phyloP scores from a whole-genome alignment of 2,797 vertebrate species.

The Menidia menidia region DNA sequence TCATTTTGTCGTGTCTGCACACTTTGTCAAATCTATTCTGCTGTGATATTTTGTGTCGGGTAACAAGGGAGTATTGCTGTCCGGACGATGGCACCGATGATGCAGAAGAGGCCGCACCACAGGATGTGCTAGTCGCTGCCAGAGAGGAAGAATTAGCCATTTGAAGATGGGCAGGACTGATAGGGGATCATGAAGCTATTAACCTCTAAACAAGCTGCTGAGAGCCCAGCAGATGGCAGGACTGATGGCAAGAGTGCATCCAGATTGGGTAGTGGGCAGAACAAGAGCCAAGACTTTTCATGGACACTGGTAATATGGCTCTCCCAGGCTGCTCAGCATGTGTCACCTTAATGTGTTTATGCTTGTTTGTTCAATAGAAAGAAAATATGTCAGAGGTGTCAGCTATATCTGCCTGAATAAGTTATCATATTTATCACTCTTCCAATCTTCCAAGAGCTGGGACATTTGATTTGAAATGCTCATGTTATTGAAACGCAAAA shows the following conservation, averaged over 20 bases:
- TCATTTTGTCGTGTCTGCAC: conserved; percentile 63
- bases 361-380: conserved; percentile 29
- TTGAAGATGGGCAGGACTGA: conserved; percentile 79
- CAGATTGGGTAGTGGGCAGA: conserved; percentile 69
- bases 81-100: conserved; percentile 61
- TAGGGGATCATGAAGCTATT: conserved; percentile 81
- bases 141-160: conserved; percentile 78
- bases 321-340: conserved; percentile 44
- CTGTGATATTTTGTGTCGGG: conserved; percentile 68
- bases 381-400: conserved; percentile 20
- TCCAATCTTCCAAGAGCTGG: neutral
- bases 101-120: conserved; percentile 53
- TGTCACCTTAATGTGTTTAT: conserved; percentile 46
- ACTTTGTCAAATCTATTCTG: conserved; percentile 62
- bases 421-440: conserved; percentile 5
- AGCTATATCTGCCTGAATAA: conserved; percentile 18
- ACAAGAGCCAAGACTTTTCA: conserved; percentile 53
- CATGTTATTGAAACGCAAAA: neutral
- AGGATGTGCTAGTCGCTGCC: conserved; percentile 68
- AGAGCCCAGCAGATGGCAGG: conserved; percentile 77
- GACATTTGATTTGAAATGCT: neutral
- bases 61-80: conserved; percentile 74
- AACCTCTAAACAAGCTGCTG: conserved; percentile 82
- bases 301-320: conserved; percentile 50
- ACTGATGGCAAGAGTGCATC: conserved; percentile 71